Percentiles rank a stretch among this genome's conserved stretches.
phyloP scores from a whole-genome alignment of 1,140 invertebrate genomes.

The Drosophila ogumai region DNA sequence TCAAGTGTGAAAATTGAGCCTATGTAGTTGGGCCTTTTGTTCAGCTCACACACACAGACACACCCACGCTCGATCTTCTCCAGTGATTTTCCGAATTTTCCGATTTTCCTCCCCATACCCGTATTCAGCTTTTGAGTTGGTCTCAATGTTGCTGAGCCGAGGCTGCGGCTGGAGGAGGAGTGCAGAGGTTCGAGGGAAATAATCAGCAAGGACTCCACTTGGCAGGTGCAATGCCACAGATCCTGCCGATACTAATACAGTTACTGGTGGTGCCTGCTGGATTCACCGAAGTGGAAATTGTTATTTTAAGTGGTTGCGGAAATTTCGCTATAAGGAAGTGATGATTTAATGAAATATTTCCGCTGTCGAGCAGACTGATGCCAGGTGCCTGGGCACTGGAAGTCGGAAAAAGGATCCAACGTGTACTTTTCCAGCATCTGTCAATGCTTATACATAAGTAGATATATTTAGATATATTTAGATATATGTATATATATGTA shows the following conservation, averaged over 20 bases:
- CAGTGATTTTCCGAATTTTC: constrained; percentile 3
- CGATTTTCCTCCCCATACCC: neutral
- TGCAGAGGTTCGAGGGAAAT: neutral
- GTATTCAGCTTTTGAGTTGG: neutral
- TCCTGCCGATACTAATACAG: constrained; percentile 14
- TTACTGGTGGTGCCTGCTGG: constrained; percentile 31
- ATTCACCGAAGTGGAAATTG: constrained; percentile 70
- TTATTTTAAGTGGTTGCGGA: constrained; percentile 81
- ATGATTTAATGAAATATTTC: constrained; percentile 82
- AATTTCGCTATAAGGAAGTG: constrained; percentile 75
- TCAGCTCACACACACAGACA: constrained; percentile 4
- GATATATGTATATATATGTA: neutral
- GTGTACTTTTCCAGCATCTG: no score
- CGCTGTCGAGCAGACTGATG: constrained; percentile 24
- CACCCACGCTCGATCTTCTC: neutral
- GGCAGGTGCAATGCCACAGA: constrained; percentile 52
- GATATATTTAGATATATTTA: neutral
- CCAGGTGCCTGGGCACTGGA: neutral
- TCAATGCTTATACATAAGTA: neutral
- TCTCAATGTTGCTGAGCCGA: constrained; percentile 38
- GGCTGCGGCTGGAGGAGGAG: neutral
- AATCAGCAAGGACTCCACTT: constrained; percentile 11
- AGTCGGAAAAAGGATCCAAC: neutral
- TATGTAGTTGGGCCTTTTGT: constrained; percentile 54
- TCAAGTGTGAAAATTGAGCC: constrained; percentile 75